A percentile compares a stretch with the other conserved stretches of the same genome.
Evolutionary conservation across 2,888 invertebrate species (phyloP).

Genomic region (Eupithecia inturbata): DNA sequence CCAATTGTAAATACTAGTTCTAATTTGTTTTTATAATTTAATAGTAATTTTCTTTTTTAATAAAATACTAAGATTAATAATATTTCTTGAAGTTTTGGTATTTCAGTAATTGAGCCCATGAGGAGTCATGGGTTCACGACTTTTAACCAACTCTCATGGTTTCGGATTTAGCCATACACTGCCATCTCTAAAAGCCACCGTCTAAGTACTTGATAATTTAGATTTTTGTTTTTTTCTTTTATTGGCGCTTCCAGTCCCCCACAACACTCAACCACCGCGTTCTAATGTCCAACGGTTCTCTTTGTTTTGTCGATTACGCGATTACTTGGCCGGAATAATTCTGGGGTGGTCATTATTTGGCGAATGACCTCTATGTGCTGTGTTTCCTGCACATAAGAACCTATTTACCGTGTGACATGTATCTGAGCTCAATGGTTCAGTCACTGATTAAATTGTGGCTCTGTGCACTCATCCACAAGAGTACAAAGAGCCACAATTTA

Average conservation of each 20-base stretch:
- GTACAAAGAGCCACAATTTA: no score
- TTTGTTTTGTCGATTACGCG: slow-evolving; percentile 77
- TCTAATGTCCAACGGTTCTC: slow-evolving; percentile 65
- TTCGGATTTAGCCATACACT: not conserved
- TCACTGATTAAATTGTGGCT: not conserved
- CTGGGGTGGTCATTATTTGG: slow-evolving; percentile 57
- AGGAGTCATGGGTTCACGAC: no score
- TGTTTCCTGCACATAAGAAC: slow-evolving; percentile 29
- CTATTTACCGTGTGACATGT: slow-evolving; percentile 23
- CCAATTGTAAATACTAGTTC: no score
- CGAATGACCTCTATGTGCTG: slow-evolving; percentile 39
- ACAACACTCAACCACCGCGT: slow-evolving; percentile 42
- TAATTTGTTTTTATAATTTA: no score
- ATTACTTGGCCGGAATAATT: slow-evolving; percentile 79
- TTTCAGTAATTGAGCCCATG: not conserved
- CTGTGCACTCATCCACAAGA: not conserved
- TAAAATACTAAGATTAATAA: no score
- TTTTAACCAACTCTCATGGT: no score
- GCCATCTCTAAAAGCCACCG: not conserved
- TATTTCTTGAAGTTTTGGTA: no score
- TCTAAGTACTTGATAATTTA: not conserved
- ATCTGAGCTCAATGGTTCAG: slow-evolving; percentile 7
- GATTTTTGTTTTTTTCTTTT: not conserved
- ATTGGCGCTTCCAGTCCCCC: slow-evolving; percentile 51
- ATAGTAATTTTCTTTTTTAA: no score